Percentiles rank a stretch among this genome's conserved stretches.
phyloP scores from a whole-genome alignment of 2,113 vertebrate species.

The Proteles cristata region DNA sequence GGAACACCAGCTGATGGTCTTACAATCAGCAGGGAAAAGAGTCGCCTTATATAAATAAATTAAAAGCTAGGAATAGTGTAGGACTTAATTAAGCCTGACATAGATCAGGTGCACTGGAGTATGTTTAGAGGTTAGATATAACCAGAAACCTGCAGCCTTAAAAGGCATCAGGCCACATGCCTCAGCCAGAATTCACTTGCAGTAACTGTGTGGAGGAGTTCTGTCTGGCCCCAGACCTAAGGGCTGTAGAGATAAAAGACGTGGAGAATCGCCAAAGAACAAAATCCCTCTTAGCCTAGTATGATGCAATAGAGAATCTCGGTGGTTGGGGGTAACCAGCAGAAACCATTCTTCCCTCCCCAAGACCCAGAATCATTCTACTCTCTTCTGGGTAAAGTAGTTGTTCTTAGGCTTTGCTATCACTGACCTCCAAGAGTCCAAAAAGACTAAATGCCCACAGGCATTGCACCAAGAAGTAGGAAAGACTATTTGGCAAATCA shows the following conservation, averaged over 20 bases:
- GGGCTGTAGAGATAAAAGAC: background rate
- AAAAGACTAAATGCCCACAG: background rate
- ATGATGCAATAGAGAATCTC: background rate
- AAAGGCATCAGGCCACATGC: conserved; percentile 53
- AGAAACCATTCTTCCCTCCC: background rate
- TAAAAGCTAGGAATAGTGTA: conserved; percentile 57
- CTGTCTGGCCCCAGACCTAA: background rate
- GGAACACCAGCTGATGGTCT: conserved; percentile 64
- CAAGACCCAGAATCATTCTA: background rate
- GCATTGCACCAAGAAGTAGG: background rate
- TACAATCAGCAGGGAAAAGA: conserved; percentile 50
- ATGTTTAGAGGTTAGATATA: conserved; percentile 46
- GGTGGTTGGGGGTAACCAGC: background rate
- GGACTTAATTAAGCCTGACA: conserved; percentile 69
- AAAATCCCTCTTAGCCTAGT: background rate
- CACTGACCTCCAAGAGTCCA: background rate
- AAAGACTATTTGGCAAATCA: background rate
- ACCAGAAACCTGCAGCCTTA: background rate
- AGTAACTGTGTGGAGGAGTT: background rate
- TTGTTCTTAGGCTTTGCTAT: background rate
- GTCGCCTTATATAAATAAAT: conserved; percentile 77
- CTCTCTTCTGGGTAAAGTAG: background rate
- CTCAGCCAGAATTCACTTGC: background rate
- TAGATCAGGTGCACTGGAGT: background rate
- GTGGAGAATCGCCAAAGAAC: background rate